These are phyloP conservation scores for Torymus aiolomorphi DNA, from an alignment of 2,888 invertebrate genomes.

Conservation along the genomic window DNA sequence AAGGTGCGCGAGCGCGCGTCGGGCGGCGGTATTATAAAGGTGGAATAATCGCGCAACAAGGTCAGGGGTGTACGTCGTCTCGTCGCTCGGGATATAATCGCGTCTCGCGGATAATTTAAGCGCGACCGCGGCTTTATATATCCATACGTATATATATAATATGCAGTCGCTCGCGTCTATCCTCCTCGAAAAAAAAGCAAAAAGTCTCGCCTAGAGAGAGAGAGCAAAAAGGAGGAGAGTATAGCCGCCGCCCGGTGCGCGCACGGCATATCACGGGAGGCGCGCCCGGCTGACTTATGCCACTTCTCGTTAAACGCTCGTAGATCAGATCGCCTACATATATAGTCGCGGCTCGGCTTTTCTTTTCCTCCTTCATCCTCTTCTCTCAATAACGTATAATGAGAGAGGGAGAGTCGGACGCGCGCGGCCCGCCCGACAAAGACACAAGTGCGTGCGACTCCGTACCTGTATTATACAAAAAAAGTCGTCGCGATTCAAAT, in stretches of 20 bases:
- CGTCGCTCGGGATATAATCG: slow-evolving; percentile 37
- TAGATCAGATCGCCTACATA: slow-evolving; percentile 57
- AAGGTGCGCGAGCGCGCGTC: slow-evolving; percentile 50
- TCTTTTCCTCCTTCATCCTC: neutral
- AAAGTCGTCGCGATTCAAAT: too few species aligned
- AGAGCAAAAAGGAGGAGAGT: neutral
- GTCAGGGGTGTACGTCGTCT: slow-evolving; percentile 14
- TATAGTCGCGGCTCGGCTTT: neutral
- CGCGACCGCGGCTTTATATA: slow-evolving; percentile 31
- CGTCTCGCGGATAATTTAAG: slow-evolving; percentile 48
- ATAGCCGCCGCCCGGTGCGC: too few species aligned
- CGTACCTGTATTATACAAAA: too few species aligned
- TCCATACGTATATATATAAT: too few species aligned
- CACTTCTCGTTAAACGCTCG: slow-evolving; percentile 68
- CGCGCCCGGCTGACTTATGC: slow-evolving; percentile 65
- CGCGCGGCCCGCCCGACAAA: too few species aligned
- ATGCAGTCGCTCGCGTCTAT: too few species aligned
- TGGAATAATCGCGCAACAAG: slow-evolving; percentile 52
- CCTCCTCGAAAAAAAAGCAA: slow-evolving; percentile 41
- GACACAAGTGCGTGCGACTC: too few species aligned
- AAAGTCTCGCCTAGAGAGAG: slow-evolving; percentile 60
- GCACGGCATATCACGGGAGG: slow-evolving; percentile 24
- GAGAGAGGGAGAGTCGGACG: too few species aligned
- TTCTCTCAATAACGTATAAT: slow-evolving; percentile 4
- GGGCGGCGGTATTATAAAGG: neutral